A percentile compares a stretch with the other conserved stretches of the same genome.
phyloP scores from a whole-genome alignment of 2,113 vertebrate genomes.

The Recurvirostra avosetta region DNA sequence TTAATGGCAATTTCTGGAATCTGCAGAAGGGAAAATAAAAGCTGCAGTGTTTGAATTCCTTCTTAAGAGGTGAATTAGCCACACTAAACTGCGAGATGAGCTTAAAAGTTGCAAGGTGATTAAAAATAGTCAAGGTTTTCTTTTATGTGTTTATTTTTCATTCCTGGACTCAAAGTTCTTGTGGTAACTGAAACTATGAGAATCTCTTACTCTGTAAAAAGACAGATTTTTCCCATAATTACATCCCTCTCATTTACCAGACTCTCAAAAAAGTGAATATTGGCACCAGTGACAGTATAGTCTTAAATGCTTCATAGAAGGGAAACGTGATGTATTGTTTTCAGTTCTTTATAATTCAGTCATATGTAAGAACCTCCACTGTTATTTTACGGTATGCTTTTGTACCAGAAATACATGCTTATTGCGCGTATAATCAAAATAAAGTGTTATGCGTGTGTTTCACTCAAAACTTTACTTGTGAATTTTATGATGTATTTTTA shows the following conservation, averaged over 20 bases:
- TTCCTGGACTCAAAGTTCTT: not conserved
- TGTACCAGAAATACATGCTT: not conserved
- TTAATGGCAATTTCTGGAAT: not conserved
- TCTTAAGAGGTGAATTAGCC: not conserved
- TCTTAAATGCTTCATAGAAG: not conserved
- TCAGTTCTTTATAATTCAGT: not conserved
- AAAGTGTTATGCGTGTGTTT: not conserved
- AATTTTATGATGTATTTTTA: not conserved
- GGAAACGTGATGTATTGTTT: not conserved
- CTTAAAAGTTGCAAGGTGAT: not conserved
- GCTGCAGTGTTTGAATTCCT: not conserved
- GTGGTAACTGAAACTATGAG: not conserved
- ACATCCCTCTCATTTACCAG: not conserved
- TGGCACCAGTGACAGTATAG: not conserved
- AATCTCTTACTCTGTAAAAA: not conserved
- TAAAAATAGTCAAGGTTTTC: not conserved
- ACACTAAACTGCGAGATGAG: not conserved
- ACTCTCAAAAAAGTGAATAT: not conserved
- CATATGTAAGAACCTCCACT: not conserved
- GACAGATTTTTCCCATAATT: not conserved
- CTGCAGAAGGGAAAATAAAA: not conserved
- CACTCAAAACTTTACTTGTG: not conserved
- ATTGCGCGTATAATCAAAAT: not conserved
- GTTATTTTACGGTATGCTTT: not conserved
- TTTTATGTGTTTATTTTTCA: not conserved